Base-by-base conservation (phyloP, 2,888 invertebrate species). In the Panzeria rudis region DNA sequence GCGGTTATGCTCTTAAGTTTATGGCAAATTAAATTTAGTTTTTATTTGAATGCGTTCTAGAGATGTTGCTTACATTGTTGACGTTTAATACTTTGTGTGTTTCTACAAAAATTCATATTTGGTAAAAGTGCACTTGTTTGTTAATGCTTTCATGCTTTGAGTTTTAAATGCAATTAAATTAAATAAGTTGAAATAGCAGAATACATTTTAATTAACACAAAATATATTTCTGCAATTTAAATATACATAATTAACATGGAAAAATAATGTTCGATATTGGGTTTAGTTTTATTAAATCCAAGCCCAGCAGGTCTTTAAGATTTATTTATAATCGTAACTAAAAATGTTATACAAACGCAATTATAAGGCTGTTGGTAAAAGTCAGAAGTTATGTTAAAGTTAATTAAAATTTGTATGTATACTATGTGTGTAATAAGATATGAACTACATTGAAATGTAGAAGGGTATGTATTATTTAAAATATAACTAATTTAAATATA, bases 11-110 rank as follows among this genome's bases (percentile, higher is more conserved):
- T 82, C 32, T 72, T 32, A 69, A 71, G 78, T 85, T 82, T 82
- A 75, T 82, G 81, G 71, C 78, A 82, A 82, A 85, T 82, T 82
- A 82, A 85, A 85, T 85, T 85, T 82, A 85, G 85, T 85, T 85
- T 85, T 85, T 82, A 85, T 82, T 82, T 79, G 85, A 82, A 78
- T 78, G 82, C 75, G 75, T 85, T 85, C 78, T 75, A 61, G 75
- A 75, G 75, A 82, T 79, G 85, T 85, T 71, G 84, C 47, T 73
- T 73, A 68, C 61, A 61, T 50, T 54, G 32, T 72, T 78, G 54
- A 29, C 47, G 38, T 78, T 69, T 25, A 41, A 29, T 78, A 29
- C 2, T 59, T 41, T 73, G 29, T 64, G n/a, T 20, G n/a, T 66
- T 78, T 50, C 29, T 38, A 52, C 38, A 35, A 23, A 62, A 23